Percentiles rank a stretch among this genome's conserved stretches.
Conservation (phyloP, 2,113 vertebrate genomes). For the Tupaia tana region DNA sequence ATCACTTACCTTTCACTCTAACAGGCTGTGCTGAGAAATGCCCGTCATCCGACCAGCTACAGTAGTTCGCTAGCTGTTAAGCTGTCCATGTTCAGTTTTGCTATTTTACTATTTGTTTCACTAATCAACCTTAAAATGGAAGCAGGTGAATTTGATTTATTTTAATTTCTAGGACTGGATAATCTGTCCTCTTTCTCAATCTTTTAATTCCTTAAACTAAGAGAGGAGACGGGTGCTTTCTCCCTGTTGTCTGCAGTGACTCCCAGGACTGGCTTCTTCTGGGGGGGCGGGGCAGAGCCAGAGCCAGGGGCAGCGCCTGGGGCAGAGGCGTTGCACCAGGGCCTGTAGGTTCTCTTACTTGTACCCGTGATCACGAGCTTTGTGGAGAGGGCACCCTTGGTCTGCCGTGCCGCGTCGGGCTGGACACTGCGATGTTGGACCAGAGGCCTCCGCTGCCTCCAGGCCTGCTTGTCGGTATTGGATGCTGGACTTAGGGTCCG, state of each 20-base stretch:
- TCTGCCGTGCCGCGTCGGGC: no score
- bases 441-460: not conserved
- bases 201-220: no score
- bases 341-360: no score
- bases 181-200: not conserved
- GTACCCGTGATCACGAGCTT: no score
- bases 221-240: accelerated
- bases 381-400: no score
- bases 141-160: not conserved
- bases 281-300: no score
- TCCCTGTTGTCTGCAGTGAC: not conserved
- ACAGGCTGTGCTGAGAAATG: not conserved
- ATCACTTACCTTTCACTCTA: accelerated
- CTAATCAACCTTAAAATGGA: not conserved
- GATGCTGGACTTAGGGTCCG: accelerated
- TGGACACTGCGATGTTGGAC: not conserved
- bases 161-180: not conserved
- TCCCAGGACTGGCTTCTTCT: not conserved
- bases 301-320: no score
- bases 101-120: not conserved
- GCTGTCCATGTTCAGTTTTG: not conserved
- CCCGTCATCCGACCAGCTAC: accelerated
- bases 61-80: not conserved
- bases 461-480: not conserved
- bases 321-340: no score